Evolutionary conservation across 2,888 invertebrate species (phyloP), one percentile per base, ranked within the genome.

Genomic region (Cheilosia vulpina): DNA sequence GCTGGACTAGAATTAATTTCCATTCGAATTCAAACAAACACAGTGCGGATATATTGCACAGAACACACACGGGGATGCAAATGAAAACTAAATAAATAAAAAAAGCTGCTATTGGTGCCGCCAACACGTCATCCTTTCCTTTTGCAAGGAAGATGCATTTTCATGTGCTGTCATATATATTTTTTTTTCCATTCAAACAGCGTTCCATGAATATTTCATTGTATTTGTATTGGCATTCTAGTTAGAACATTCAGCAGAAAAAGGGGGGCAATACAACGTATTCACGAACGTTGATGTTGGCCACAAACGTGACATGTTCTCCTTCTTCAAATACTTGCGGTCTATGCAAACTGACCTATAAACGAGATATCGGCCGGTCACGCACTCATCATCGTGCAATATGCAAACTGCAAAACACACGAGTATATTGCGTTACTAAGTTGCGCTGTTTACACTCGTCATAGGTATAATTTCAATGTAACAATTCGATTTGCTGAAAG

Each of bases 21-120:
- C 27, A 52, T 79, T 79, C 45, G 17, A 73, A 63, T 75, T 75
- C 19, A 79, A 79, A 69, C 13, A 73, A 63, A 73, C 62, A 62
- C 15, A 15, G 11, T 4, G 21, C 24, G n/a, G 1, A 6, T 45
- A 6, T n/a, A 45, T 45, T 58, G 19, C 15, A 58, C 21, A 58
- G 31, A 45, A 31, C 47, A n/a, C 19, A 31, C 47, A 34, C 13
- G n/a, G n/a, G 2, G 17, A 11, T 53, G 66, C 38, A 41, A 38
- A 11, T 53, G 66, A 9, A 52, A 38, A 27, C 66, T 41, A 41
- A 66, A 66, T 53, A 53, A 66, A 66, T 41, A 21, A 66, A 7
- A 53, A 66, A 41, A 13, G 2, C 13, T 0, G 50, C 15, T 21
- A 27, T 41, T 53, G 24, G 66, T 24, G n/a, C 66, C 13, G 24